phyloP scores from a whole-genome alignment of 1,140 invertebrate genomes.

The Drosophila erecta region DNA sequence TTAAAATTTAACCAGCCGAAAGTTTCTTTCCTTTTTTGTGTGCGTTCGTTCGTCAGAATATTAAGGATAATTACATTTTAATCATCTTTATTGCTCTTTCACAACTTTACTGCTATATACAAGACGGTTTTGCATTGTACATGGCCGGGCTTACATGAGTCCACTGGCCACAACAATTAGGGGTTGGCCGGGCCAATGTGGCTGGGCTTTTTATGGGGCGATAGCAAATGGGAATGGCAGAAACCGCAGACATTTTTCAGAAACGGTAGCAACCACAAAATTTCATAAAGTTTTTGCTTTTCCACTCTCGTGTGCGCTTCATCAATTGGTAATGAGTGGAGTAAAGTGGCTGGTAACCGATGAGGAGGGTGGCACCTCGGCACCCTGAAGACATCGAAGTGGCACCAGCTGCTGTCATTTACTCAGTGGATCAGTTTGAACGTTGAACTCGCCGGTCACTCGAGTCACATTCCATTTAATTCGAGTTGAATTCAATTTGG shows the following conservation, averaged over 20 bases:
- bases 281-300: conserved; percentile 69
- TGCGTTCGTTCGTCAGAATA: conserved; percentile 69
- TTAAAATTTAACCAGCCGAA: conserved; percentile 68
- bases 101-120: conserved; percentile 80
- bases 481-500: conserved; percentile 66
- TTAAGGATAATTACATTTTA: conserved; percentile 84
- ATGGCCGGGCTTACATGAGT: conserved; percentile 17
- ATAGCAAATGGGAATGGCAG: conserved; percentile 5
- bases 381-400: conserved; percentile 20
- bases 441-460: conserved; percentile 61
- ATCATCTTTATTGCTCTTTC: conserved; percentile 84
- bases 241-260: conserved; percentile 69
- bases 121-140: conserved; percentile 66
- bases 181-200: conserved; percentile 69
- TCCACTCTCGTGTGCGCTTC: conserved; percentile 59
- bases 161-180: conserved; percentile 74
- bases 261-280: conserved; percentile 82
- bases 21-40: conserved; percentile 23
- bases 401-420: conserved; percentile 77
- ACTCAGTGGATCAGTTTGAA: conserved; percentile 55
- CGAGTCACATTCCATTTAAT: conserved; percentile 72
- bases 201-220: conserved; percentile 68
- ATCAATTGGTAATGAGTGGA: conserved; percentile 80
- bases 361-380: conserved; percentile 17
- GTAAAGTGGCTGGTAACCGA: conserved; percentile 44